Evolutionary conservation across 2,113 vertebrate genomes (phyloP).

Genomic region (Rhea pennata): DNA sequence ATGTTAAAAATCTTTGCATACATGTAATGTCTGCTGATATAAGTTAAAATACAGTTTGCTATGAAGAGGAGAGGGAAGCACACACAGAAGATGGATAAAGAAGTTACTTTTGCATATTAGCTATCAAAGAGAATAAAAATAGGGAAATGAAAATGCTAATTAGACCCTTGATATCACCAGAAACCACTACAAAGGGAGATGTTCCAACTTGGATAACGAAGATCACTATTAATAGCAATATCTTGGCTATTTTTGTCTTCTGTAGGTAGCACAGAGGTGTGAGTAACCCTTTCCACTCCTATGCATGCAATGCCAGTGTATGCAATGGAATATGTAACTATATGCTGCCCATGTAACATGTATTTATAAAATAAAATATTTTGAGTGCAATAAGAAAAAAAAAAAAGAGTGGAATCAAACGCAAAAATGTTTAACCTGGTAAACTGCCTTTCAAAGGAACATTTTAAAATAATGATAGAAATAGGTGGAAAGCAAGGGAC

Average conservation of each 20-base stretch:
- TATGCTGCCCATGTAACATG: too few relatives aligned
- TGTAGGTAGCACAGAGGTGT: neutral
- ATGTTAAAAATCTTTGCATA: neutral
- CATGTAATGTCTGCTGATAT: fast-evolving
- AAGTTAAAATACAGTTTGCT: neutral
- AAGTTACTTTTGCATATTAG: neutral
- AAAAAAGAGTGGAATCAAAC: too few relatives aligned
- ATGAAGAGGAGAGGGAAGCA: neutral
- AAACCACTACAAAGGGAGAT: neutral
- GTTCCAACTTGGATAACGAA: neutral
- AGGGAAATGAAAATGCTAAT: neutral
- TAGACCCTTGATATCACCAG: neutral
- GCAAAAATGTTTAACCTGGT: too few relatives aligned
- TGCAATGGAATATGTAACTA: too few relatives aligned
- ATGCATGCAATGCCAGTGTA: neutral
- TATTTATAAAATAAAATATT: too few relatives aligned
- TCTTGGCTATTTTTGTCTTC: neutral
- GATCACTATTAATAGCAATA: neutral
- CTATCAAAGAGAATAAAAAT: neutral
- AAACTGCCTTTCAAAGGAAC: too few relatives aligned
- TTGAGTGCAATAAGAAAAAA: too few relatives aligned
- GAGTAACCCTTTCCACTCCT: neutral
- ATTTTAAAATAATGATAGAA: too few relatives aligned
- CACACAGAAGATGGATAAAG: neutral
- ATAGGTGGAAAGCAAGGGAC: too few relatives aligned